Base-by-base conservation (phyloP, 2,888 invertebrate species). In the Platerodrilus igneus region DNA sequence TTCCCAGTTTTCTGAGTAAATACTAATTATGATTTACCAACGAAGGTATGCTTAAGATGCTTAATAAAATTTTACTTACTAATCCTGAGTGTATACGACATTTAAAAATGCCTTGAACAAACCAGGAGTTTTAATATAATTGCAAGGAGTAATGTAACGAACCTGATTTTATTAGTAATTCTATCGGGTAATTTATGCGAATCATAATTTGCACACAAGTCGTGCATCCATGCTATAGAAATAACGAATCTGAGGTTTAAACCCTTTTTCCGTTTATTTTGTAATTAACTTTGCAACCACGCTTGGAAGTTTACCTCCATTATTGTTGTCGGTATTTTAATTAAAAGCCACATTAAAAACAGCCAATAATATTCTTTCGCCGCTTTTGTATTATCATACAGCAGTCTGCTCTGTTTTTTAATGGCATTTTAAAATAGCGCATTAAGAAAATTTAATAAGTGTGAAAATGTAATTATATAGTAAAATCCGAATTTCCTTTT, bases 251-350 rank as follows among this genome's bases (percentile, higher is more conserved):
- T 36, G 36, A 38, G 46, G 39, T 42, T 46, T 46, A 42, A 46
- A 46, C 37, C 41, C 37, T 46, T 45, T 46, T 46, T 46, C 42
- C 39, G 42, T 43, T 42, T 39, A 42, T 42, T 46, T 46, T 38
- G 36, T 46, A 46, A 46, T 46, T 46, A 46, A 46, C 42, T 46
- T 42, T 43, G 33, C 40, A 41, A 37, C 37, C 45, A 37, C 36
- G 45, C 40, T 45, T 28, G 40, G 41, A 44, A 45, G 36, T 44
- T 39, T 37, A 44, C 44, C 38, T 39, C 44, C 32, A 44, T 44
- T 44, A 44, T 44, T 39, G 39, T 44, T 32, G 35, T 25, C 44
- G 39, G 44, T 39, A 44, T 44, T 44, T 44, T 44, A 44, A 44
- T 44, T 44, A 44, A 22, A 35, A 36, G 28, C 39, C 35, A 36